These are phyloP conservation scores for Odobenus rosmarus DNA, from an alignment of 2,113 vertebrate genomes.

Conservation along the genomic window DNA sequence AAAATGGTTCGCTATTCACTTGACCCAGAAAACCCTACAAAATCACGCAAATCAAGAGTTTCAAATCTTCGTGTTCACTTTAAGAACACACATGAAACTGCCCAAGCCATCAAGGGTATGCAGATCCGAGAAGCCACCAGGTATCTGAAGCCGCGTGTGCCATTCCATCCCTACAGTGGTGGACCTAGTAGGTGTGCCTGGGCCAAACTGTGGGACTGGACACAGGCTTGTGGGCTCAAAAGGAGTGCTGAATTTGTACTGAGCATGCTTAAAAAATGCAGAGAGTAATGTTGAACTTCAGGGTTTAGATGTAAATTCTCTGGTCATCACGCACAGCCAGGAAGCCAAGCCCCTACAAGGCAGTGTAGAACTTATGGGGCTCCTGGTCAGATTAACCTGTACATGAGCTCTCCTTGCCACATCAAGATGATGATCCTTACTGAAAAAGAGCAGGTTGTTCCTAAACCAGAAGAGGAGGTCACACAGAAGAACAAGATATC, in stretches of 20 bases:
- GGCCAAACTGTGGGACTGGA: background rate
- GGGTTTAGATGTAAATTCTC: background rate
- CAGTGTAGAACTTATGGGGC: background rate
- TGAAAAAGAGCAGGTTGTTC: background rate
- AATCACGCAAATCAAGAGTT: background rate
- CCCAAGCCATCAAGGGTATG: background rate
- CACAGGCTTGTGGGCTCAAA: background rate
- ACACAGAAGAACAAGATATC: background rate
- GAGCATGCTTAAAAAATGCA: background rate
- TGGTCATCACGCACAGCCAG: background rate
- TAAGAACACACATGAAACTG: background rate
- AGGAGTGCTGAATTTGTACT: background rate
- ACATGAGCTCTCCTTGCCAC: background rate
- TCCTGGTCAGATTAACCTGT: background rate
- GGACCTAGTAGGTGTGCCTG: background rate
- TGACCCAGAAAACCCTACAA: background rate
- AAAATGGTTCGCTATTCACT: background rate
- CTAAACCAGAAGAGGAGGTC: background rate
- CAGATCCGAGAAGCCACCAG: background rate
- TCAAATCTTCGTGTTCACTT: background rate
- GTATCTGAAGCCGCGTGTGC: background rate
- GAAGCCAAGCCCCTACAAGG: background rate
- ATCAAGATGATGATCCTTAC: background rate
- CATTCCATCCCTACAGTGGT: background rate
- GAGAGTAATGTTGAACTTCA: background rate